Evolutionary conservation across 2,113 vertebrate species (phyloP).

Genomic region (Patagioenas fasciata): DNA sequence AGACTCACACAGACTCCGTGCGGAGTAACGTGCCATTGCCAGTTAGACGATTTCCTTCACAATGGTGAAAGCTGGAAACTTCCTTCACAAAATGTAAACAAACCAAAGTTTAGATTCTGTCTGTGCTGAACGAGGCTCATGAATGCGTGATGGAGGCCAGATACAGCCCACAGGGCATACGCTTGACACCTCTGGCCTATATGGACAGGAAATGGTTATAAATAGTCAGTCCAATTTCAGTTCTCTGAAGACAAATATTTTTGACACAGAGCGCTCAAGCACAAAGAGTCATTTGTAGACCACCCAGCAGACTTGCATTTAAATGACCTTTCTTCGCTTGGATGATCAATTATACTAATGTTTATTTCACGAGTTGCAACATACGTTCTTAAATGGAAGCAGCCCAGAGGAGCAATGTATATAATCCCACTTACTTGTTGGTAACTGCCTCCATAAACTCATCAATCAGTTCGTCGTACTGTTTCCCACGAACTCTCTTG

Average conservation of each 20-base stretch:
- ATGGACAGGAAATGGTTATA: conserved; percentile 49
- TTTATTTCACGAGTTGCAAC: conserved; percentile 33
- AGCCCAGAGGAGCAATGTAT: not conserved
- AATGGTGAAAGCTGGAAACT: not conserved
- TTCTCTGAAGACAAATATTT: conserved; percentile 27
- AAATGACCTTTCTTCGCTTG: conserved; percentile 19
- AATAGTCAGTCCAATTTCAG: conserved; percentile 13
- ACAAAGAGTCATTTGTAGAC: conserved; percentile 25
- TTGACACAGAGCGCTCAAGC: not conserved
- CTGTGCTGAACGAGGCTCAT: conserved; percentile 5
- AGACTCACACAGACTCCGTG: not conserved
- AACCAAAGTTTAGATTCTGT: not conserved
- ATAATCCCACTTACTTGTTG: conserved; percentile 84
- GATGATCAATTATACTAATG: not conserved
- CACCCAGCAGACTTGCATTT: conserved; percentile 8
- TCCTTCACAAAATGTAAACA: conserved; percentile 16
- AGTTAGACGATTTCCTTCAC: not conserved
- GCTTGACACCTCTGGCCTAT: conserved; percentile 16
- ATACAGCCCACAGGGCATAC: not conserved
- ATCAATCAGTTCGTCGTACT: conserved; percentile 92
- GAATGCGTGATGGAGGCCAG: conserved; percentile 44
- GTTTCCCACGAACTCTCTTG: conserved; percentile 88
- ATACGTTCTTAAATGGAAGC: conserved; percentile 27
- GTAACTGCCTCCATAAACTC: conserved; percentile 98
- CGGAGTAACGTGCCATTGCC: not conserved